Base-by-base conservation (phyloP, 2,113 vertebrate species). In the Megaptera novaeangliae region DNA sequence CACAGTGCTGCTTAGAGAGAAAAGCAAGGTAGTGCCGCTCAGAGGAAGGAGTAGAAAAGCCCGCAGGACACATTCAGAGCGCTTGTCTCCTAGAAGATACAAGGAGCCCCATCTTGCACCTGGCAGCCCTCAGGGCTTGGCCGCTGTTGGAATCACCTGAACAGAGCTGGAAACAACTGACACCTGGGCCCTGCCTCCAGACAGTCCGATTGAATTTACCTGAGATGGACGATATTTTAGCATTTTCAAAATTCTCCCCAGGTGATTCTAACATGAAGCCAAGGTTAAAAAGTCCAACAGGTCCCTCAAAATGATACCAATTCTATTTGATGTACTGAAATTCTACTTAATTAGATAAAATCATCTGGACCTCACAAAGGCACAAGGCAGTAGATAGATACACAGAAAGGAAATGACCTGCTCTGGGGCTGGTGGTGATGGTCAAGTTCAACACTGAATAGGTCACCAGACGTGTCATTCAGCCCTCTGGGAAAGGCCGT, bases 351-450 rank as follows among this genome's bases (percentile, higher is more conserved):
- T 36, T 77, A 49, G 18, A 41, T 36, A 39, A 86, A 63, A 3
- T 23, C 8, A 15, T 41, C 10, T 44, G 29, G 44, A 49, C 0
- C 3, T 15, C 34, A 61, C 10, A 7, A 23, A 74, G 25, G 3
- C 63, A 74, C 13, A n/a, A 39, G 11, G 14, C 4, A 23, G 25
- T 29, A 5, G 5, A 20, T 21, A 49, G 11, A 11, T 75, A 4
- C 15, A 63, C 17, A 39, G 25, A 63, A 39, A 36, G 11, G 23
- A 83, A 72, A 44, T 17, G 25, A 10, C n/a, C 23, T 5, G 5
- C 17, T 3, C 1, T 20, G 15, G 6, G 8, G 59, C 18, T 13
- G 1, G 11, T 0, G 36, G 8, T 12, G 5, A 46, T 10, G 11
- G 10, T 31, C 17, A 13, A 20, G 23, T 36, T n/a, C 64, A 57